Evolutionary conservation across 1,140 invertebrate genomes (phyloP), one percentile per base, ranked within the genome.

Genomic region (Drosophila setifemur): DNA sequence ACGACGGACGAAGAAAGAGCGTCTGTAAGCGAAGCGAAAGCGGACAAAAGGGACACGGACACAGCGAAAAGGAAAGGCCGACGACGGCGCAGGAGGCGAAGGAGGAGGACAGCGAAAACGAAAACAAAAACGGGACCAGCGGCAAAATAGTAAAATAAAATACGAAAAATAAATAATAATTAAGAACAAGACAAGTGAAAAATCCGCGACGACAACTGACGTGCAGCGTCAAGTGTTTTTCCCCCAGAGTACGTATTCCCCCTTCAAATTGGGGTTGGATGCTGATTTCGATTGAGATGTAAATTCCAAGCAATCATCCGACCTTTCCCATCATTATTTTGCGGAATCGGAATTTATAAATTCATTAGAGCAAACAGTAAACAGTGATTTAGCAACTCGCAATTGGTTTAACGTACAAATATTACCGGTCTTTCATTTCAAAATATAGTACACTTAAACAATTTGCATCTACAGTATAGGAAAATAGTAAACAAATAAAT

Each of bases 191-290:
- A n/a, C n/a, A n/a, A n/a, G n/a, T n/a, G 29, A 26, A 28, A 5
- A 37, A 47, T 28, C 9, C 8, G 23, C 21, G 25, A 49, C 60
- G 60, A 64, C 61, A 33, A 23, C 58, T 72, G 68, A 72, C 69
- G 69, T 72, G 47, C 55, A 72, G 47, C 69, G 40, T 72, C 69
- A 72, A 72, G 69, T 72, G 69, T 61, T 71, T 69, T n/a, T 55
- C 19, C 26, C 21, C 33, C 18, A 19, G 31, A 31, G 68, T 61
- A 52, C 52, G 39, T 71, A 61, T 52, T 33, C 19, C 25, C 26
- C 55, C 44, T n/a, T n/a, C n/a, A n/a, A 25, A 68, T 33, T 40
- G 42, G 49, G 28, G 43, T 48, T 39, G 23, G 11, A 37, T 49
- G 28, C 63, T 44, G 35, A 40, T 33, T 58, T 60, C 43, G n/a